These are phyloP conservation scores for Ammodytes marinus DNA, from an alignment of 2,113 vertebrate species.

Conservation along the genomic window DNA sequence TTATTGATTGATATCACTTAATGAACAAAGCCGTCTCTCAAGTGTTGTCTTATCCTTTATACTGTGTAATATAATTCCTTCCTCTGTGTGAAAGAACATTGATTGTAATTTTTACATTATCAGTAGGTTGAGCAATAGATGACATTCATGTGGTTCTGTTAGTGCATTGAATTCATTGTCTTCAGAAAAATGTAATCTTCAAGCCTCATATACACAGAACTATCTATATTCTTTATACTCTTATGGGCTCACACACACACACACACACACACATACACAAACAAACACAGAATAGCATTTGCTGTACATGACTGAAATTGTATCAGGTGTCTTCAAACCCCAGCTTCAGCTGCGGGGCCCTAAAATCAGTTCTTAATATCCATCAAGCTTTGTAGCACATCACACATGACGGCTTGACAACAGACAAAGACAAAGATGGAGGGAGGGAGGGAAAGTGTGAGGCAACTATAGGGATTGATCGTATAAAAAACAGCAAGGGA, in stretches of 20 bases:
- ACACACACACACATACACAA: not conserved
- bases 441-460: conserved; percentile 27
- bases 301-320: conserved; percentile 56
- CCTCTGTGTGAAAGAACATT: not conserved
- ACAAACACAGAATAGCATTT: conserved; percentile 8
- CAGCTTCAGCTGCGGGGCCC: conserved; percentile 59
- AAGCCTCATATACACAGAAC: not conserved
- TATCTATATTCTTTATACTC: not conserved
- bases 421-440: conserved; percentile 35
- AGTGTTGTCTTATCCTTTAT: not conserved
- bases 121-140: not conserved
- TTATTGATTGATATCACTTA: conserved; percentile 22
- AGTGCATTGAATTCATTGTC: conserved; percentile 17
- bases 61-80: not conserved
- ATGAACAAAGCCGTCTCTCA: conserved; percentile 10
- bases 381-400: conserved; percentile 77
- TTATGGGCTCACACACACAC: not conserved
- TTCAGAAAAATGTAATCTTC: conserved; percentile 13
- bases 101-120: conserved; percentile 10
- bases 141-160: not conserved
- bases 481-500: conserved; percentile 17
- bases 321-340: conserved; percentile 70
- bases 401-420: conserved; percentile 57
- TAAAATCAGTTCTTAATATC: conserved; percentile 76
- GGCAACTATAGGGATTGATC: not conserved